Evolutionary conservation across 2,888 invertebrate species (phyloP), one percentile per base, ranked within the genome.

Genomic region (Heliconius sara): DNA sequence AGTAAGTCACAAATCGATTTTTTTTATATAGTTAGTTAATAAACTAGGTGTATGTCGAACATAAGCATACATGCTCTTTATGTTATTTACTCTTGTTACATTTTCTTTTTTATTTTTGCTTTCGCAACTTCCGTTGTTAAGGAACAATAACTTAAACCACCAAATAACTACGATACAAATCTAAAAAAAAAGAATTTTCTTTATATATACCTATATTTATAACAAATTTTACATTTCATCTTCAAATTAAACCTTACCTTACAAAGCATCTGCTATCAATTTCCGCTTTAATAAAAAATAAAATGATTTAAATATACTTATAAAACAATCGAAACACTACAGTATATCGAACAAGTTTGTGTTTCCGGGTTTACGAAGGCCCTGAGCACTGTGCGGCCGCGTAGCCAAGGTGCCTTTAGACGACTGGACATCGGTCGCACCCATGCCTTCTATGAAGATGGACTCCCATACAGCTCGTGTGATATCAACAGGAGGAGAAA

Each of bases 381-480:
- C 76, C 80, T 71, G 88, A 88, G 89, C 84, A 87, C 89, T 66
- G 76, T 83, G 82, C 85, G 87, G 82, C 83, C 86, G 88, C 87
- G 90, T 89, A 90, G 85, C 84, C 81, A 84, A 81, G 81, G 87
- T 90, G 94, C 92, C 90, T 91, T 90, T 86, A 89, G 87, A 88
- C 89, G 90, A 94, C 94, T 94, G 94, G 92, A 89, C 90, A 87
- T 85, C 84, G 85, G 86, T 89, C 88, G 90, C 89, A 87, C 87
- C 90, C 88, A 91, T 91, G 88, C 81, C 81, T 82, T 72, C 76
- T 75, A 83, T 79, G 83, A 83, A 74, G 70, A 80, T 82, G 77
- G 76, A 79, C 77, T 80, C 72, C 77, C 73, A 79, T 80, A 73
- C 71, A 81, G 77, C 74, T 79, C 70, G 34, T 80, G 47, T 77